Percentiles rank a stretch among this genome's conserved stretches.
Evolutionary conservation across 2,888 invertebrate species (phyloP).

Genomic region (Tetanocera ferruginea): DNA sequence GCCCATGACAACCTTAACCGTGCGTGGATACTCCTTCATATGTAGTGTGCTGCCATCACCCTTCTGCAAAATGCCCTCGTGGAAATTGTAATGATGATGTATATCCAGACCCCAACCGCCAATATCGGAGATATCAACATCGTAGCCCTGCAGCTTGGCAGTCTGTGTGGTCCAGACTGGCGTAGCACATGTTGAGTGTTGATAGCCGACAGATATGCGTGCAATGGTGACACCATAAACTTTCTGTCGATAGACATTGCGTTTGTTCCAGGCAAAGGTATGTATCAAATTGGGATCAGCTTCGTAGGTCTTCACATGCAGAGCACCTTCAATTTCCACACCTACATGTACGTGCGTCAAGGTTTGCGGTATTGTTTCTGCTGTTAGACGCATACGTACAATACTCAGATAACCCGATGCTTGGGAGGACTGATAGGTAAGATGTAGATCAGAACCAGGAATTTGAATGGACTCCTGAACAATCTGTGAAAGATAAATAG

Average conservation of each 20-base stretch:
- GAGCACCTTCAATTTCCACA: slow-evolving; percentile 92
- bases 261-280: slow-evolving; percentile 97
- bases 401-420: slow-evolving; percentile 94
- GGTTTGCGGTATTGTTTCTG: slow-evolving; percentile 82
- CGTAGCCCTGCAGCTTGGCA: slow-evolving; percentile 93
- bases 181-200: slow-evolving; percentile 87
- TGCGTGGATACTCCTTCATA: slow-evolving; percentile 91
- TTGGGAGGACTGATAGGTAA: slow-evolving; percentile 96
- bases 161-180: slow-evolving; percentile 97
- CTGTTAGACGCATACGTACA: slow-evolving; percentile 90
- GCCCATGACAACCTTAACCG: slow-evolving; percentile 92
- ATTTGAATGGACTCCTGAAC: slow-evolving; percentile 96
- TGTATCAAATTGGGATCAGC: slow-evolving; percentile 96
- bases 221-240: slow-evolving; percentile 91
- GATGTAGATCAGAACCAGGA: slow-evolving; percentile 91
- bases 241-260: slow-evolving; percentile 97
- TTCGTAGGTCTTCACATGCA: slow-evolving; percentile 93
- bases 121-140: slow-evolving; percentile 95
- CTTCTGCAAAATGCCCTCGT: slow-evolving; percentile 97
- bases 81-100: slow-evolving; percentile 98
- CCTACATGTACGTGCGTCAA: slow-evolving; percentile 91
- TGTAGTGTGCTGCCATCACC: slow-evolving; percentile 97
- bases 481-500: slow-evolving; percentile 79
- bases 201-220: slow-evolving; percentile 92
- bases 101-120: slow-evolving; percentile 98